These are phyloP conservation scores for Calosoma granatense DNA, from an alignment of 1,140 invertebrate genomes.

Conservation along the genomic window DNA sequence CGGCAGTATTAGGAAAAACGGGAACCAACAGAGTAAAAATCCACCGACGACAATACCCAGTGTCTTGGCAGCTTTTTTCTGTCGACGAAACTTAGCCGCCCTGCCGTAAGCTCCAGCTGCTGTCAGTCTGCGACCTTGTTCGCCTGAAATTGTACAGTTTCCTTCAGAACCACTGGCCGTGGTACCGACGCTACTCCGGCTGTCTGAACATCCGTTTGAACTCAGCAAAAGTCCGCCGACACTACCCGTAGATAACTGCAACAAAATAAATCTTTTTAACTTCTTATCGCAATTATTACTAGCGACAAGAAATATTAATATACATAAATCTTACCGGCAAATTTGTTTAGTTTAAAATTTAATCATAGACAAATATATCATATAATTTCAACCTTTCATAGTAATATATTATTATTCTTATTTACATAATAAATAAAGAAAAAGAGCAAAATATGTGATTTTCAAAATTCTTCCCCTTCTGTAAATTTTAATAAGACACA, in stretches of 20 bases:
- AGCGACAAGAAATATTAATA: too few species aligned
- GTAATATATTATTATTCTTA: too few species aligned
- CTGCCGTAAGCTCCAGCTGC: slow-evolving; percentile 16
- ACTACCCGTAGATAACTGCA: neutral
- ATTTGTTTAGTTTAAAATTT: too few species aligned
- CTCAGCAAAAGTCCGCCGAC: neutral
- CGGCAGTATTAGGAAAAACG: slow-evolving; percentile 57
- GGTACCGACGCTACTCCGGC: slow-evolving; percentile 11
- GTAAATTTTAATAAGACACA: too few species aligned
- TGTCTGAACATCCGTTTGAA: neutral
- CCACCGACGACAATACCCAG: slow-evolving; percentile 52
- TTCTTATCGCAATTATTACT: too few species aligned
- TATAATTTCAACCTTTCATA: too few species aligned
- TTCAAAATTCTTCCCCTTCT: too few species aligned
- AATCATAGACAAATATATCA: too few species aligned
- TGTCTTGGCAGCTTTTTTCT: slow-evolving; percentile 58
- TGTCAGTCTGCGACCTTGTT: slow-evolving; percentile 5
- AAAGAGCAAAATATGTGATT: too few species aligned
- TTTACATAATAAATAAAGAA: too few species aligned
- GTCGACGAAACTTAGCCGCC: slow-evolving; percentile 40
- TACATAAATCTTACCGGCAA: too few species aligned
- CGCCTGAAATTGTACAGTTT: slow-evolving; percentile 6
- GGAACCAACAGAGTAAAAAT: slow-evolving; percentile 62
- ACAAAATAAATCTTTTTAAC: neutral
- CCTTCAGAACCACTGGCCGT: neutral